phyloP scores from a whole-genome alignment of 2,797 vertebrate species.

The Parauchenoglanis ngamensis region DNA sequence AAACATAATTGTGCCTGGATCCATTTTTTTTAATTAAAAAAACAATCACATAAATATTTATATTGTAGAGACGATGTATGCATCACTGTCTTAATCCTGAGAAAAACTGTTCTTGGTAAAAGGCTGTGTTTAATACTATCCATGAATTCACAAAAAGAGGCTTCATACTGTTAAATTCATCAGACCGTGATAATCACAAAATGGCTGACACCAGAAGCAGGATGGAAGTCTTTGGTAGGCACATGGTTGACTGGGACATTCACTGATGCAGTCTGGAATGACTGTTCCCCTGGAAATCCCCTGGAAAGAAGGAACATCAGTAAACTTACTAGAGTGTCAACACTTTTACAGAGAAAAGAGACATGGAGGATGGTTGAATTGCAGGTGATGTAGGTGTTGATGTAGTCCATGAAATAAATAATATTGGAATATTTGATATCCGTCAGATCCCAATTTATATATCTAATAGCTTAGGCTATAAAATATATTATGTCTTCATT shows the following conservation, averaged over 20 bases:
- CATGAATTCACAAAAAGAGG: not conserved
- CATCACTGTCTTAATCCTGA: conserved; percentile 11
- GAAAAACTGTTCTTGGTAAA: not conserved
- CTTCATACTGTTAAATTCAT: not conserved
- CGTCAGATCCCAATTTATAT: not conserved
- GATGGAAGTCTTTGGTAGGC: not conserved
- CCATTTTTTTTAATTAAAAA: not conserved
- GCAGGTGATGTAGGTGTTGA: not conserved
- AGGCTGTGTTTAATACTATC: not conserved
- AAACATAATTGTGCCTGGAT: not conserved
- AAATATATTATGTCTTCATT: not conserved
- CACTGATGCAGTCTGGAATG: conserved; percentile 34
- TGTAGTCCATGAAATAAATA: not conserved
- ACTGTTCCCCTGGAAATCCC: conserved; percentile 36
- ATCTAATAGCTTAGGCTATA: not conserved
- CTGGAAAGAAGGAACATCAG: conserved; percentile 28
- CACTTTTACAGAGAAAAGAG: too few relatives aligned
- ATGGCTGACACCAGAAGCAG: conserved; percentile 15
- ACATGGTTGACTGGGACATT: conserved; percentile 6
- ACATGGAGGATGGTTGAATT: not conserved
- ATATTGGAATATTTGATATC: not conserved
- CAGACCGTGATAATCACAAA: not conserved
- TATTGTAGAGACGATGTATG: not conserved
- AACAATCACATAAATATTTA: not conserved
- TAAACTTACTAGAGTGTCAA: not conserved